phyloP scores from a whole-genome alignment of 1,140 invertebrate species.

The Halesus radiatus region DNA sequence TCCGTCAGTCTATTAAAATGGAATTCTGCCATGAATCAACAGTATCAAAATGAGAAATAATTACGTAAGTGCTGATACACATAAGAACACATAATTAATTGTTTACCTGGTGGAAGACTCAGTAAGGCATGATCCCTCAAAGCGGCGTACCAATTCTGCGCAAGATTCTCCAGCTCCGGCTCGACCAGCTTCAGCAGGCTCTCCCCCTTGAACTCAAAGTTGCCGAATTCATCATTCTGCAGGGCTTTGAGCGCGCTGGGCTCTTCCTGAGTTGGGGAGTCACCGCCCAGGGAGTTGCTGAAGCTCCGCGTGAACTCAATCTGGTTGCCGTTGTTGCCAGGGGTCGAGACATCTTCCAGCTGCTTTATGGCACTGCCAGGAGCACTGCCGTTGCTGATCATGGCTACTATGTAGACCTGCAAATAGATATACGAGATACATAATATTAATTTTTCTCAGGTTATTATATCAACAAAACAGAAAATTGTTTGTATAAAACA shows the following conservation, averaged over 20 bases:
- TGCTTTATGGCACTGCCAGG: constrained; percentile 72
- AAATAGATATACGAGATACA: too few relatives aligned
- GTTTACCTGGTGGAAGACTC: constrained; percentile 86
- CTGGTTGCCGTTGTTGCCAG: constrained; percentile 16
- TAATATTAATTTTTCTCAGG: too few relatives aligned
- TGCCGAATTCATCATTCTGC: constrained; percentile 78
- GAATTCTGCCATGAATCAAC: too few relatives aligned
- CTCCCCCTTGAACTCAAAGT: constrained; percentile 82
- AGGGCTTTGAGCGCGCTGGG: background rate
- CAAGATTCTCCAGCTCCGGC: constrained; percentile 91
- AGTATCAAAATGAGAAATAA: too few relatives aligned
- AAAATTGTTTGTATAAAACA: too few relatives aligned
- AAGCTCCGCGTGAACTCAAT: constrained; percentile 26
- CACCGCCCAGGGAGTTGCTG: constrained; percentile 16
- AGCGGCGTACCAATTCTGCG: constrained; percentile 94
- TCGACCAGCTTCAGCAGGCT: constrained; percentile 92
- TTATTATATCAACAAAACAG: too few relatives aligned
- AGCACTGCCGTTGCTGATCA: constrained; percentile 83
- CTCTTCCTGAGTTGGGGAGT: constrained; percentile 39
- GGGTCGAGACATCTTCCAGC: constrained; percentile 56
- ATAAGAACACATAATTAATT: too few relatives aligned
- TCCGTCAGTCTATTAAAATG: too few relatives aligned
- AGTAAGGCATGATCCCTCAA: constrained; percentile 95
- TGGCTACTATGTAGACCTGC: constrained; percentile 94
- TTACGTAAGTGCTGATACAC: too few relatives aligned